Conservation (phyloP, 1,140 invertebrate species). For the Rhyzopertha dominica region DNA sequence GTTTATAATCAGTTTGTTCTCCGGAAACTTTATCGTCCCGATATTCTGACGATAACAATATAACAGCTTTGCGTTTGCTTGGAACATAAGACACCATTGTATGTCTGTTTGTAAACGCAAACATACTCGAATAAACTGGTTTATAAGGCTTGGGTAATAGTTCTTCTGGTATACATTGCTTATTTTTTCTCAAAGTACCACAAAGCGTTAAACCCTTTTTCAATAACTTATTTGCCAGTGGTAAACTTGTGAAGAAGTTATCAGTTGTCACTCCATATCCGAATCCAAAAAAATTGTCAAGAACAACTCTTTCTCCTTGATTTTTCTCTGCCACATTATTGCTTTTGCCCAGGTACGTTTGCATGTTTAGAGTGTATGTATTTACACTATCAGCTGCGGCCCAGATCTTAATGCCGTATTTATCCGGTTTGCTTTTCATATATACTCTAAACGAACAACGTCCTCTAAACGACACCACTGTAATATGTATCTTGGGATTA, state of each 20-base stretch:
- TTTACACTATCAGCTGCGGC: conserved; percentile 15
- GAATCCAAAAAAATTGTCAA: conserved; percentile 7
- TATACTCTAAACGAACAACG: conserved; percentile 40
- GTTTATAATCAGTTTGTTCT: conserved; percentile 14
- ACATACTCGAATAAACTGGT: too few relatives aligned
- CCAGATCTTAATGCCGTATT: conserved; percentile 46
- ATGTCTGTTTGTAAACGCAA: conserved; percentile 4
- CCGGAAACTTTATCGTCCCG: conserved; percentile 17
- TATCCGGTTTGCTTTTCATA: conserved; percentile 46
- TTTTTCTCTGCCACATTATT: conserved; percentile 15
- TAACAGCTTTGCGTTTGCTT: conserved; percentile 21
- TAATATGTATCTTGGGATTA: conserved; percentile 22
- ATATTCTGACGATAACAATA: conserved; percentile 30
- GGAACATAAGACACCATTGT: conserved; percentile 36
- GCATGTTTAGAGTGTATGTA: conserved; percentile 19
- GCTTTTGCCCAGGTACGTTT: conserved; percentile 20
- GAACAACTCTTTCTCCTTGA: conserved; percentile 22
- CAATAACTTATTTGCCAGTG: too few relatives aligned
- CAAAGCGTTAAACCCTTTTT: too few relatives aligned
- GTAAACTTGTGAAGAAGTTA: conserved; percentile 23
- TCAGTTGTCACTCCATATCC: conserved; percentile 23
- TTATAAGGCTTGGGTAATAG: too few relatives aligned
- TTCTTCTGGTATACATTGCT: conserved; percentile 33
- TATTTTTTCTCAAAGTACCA: too few relatives aligned
- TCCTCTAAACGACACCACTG: conserved; percentile 37